Conservation (phyloP, 2,113 vertebrate species). For the Chloroceryle aenea region DNA sequence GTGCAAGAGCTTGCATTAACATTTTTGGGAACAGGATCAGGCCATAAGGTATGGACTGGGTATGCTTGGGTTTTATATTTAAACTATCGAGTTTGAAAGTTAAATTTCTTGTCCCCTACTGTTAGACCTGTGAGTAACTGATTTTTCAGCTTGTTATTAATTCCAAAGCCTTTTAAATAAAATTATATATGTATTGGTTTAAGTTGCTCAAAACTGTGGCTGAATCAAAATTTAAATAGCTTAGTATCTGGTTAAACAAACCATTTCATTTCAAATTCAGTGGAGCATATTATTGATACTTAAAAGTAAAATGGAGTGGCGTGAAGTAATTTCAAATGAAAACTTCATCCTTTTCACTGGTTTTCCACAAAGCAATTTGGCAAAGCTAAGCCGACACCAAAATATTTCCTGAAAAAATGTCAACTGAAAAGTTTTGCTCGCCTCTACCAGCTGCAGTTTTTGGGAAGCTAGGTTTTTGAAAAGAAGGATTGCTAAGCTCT, state of each 20-base stretch:
- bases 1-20: constrained; percentile 22
- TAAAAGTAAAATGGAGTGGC: not conserved
- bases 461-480: not conserved
- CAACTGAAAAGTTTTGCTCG: not conserved
- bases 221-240: not conserved
- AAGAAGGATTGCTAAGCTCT: not conserved
- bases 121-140: not conserved
- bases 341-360: not conserved
- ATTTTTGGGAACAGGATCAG: constrained; percentile 33
- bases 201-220: not conserved
- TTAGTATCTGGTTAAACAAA: not conserved
- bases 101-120: not conserved
- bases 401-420: not conserved
- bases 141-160: constrained; percentile 5
- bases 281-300: not conserved
- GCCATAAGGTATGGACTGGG: constrained; percentile 7
- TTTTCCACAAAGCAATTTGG: not conserved
- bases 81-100: not conserved
- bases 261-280: not conserved
- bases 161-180: not conserved
- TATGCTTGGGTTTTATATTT: constrained; percentile 4
- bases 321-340: not conserved
- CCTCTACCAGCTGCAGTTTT: not conserved
- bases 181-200: not conserved
- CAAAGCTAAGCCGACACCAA: not conserved